Evolutionary conservation across 2,888 invertebrate genomes (phyloP).

Genomic region (Eucriotettix oculatus): DNA sequence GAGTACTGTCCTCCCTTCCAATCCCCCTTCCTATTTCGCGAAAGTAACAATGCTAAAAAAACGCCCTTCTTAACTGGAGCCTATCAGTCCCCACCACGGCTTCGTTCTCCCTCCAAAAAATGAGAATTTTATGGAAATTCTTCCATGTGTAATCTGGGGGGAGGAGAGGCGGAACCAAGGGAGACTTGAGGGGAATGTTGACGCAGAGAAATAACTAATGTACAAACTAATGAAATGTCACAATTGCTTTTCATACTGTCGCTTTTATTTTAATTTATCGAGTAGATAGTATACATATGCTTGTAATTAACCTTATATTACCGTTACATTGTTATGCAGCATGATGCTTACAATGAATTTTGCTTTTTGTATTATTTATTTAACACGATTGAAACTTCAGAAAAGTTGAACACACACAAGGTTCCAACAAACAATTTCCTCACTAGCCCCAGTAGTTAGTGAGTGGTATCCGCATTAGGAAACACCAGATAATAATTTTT

Average conservation of each 20-base stretch:
- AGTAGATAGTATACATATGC: no score
- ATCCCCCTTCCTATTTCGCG: not conserved
- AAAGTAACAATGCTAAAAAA: not conserved
- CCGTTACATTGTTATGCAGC: no score
- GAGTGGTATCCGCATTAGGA: no score
- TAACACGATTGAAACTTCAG: no score
- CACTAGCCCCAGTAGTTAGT: no score
- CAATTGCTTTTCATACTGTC: not conserved
- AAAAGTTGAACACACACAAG: no score
- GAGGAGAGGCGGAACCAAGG: not conserved
- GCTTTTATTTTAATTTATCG: not conserved
- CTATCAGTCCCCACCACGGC: constrained; percentile 1
- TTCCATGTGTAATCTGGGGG: constrained; percentile 12
- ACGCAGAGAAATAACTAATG: not conserved
- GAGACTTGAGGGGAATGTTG: not conserved
- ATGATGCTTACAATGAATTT: no score
- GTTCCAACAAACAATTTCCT: no score
- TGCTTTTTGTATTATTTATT: no score
- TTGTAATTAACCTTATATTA: no score
- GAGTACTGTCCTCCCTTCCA: not conserved
- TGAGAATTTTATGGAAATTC: constrained; percentile 15
- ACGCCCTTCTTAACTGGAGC: not conserved
- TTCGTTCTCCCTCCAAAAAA: constrained; percentile 9
- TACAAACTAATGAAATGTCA: not conserved
- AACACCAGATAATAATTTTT: no score